Conservation (phyloP, 1,140 invertebrate species). For the Drosophila ironensis region DNA sequence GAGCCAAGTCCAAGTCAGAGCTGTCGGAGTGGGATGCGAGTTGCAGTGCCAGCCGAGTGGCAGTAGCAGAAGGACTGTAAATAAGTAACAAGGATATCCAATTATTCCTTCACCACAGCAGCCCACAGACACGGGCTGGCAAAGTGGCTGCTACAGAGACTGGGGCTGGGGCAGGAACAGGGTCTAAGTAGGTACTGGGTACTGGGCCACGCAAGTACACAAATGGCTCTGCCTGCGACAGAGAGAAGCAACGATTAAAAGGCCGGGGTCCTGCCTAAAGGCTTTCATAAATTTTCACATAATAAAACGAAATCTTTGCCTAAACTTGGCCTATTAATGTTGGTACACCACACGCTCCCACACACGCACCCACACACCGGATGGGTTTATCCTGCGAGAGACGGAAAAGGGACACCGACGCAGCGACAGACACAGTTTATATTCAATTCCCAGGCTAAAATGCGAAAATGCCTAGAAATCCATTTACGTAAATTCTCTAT, state of each 20-base stretch:
- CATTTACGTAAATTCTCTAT: constrained; percentile 80
- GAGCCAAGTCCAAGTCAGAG: constrained; percentile 21
- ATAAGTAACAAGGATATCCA: constrained; percentile 78
- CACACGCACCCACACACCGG: constrained; percentile 4
- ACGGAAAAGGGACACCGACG: constrained; percentile 32
- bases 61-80: constrained; percentile 45
- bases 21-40: constrained; percentile 17
- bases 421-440: constrained; percentile 54
- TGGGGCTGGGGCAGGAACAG: too few species aligned
- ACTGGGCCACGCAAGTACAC: constrained; percentile 40
- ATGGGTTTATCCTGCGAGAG: constrained; percentile 15
- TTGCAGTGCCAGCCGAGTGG: constrained; percentile 21
- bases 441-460: constrained; percentile 74
- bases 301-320: constrained; percentile 76
- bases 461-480: constrained; percentile 79
- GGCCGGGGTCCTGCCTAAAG: constrained; percentile 48
- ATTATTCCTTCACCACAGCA: constrained; percentile 63
- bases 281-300: constrained; percentile 76
- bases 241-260: constrained; percentile 58
- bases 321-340: constrained; percentile 71
- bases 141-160: too few species aligned
- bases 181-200: too few species aligned
- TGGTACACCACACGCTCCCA: constrained; percentile 37
- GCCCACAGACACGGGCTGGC: constrained; percentile 5
- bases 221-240: constrained; percentile 16